phyloP scores from a whole-genome alignment of 2,113 vertebrate genomes.

The Sterna hirundo region DNA sequence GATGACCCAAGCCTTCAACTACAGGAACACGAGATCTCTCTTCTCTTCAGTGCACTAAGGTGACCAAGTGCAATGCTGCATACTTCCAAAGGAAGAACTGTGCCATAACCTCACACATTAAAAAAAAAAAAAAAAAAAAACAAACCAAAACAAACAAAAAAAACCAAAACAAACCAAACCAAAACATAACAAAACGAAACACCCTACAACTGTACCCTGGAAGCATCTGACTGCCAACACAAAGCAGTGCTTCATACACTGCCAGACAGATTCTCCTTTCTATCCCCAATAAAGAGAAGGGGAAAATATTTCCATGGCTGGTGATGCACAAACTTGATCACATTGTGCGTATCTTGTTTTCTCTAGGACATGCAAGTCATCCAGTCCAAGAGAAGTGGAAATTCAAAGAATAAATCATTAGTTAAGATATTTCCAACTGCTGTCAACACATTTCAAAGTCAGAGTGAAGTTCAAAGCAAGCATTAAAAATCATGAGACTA shows the following conservation, averaged over 20 bases:
- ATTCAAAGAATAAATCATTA: constrained; percentile 13
- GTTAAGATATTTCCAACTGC: background rate
- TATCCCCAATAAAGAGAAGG: background rate
- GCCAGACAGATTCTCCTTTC: background rate
- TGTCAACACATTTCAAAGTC: constrained; percentile 42
- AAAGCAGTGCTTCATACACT: background rate
- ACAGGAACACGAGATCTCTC: background rate
- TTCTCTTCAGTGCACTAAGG: background rate
- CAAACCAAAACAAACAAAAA: background rate
- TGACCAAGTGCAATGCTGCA: background rate
- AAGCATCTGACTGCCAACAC: background rate
- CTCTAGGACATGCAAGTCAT: background rate
- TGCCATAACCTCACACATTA: background rate
- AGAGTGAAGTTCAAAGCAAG: constrained; percentile 21
- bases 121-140: background rate
- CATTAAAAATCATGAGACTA: constrained; percentile 35
- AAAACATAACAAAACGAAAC: too few species aligned
- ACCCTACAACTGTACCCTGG: background rate
- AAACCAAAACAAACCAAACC: background rate
- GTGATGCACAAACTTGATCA: background rate
- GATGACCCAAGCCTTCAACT: background rate
- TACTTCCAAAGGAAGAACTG: background rate
- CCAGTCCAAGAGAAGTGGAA: background rate
- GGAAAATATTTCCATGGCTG: background rate
- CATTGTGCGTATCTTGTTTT: background rate